phyloP scores from a whole-genome alignment of 2,888 invertebrate species.

The Geotrupes spiniger region DNA sequence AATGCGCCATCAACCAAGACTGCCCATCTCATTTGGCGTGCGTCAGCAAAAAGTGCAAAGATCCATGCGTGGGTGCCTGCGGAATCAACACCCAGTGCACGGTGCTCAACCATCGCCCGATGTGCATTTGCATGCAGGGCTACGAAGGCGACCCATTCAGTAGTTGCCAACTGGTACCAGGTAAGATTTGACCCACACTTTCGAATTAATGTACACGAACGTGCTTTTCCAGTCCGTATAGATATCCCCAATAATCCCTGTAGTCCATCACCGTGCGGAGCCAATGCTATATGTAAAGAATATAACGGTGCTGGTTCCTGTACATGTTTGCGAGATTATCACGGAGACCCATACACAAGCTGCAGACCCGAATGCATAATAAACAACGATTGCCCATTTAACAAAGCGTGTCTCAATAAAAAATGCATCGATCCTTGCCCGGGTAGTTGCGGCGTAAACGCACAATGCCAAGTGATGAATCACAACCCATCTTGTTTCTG shows the following conservation, averaged over 20 bases:
- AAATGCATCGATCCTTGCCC: slow-evolving; percentile 78
- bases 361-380: slow-evolving; percentile 80
- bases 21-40: slow-evolving; percentile 74
- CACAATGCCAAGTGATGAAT: slow-evolving; percentile 71
- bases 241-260: slow-evolving; percentile 65
- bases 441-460: slow-evolving; percentile 73
- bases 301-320: slow-evolving; percentile 74
- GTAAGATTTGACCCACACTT: slow-evolving; percentile 37
- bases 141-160: slow-evolving; percentile 78
- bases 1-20: slow-evolving; percentile 75
- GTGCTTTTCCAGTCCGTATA: slow-evolving; percentile 39
- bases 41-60: slow-evolving; percentile 67
- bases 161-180: slow-evolving; percentile 61
- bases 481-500: slow-evolving; percentile 77
- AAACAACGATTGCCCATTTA: slow-evolving; percentile 70
- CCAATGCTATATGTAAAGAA: slow-evolving; percentile 75
- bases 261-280: slow-evolving; percentile 75
- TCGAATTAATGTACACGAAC: background rate
- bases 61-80: slow-evolving; percentile 75
- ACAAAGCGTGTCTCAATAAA: slow-evolving; percentile 72
- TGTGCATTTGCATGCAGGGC: slow-evolving; percentile 71
- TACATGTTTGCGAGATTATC: slow-evolving; percentile 69
- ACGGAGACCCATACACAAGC: slow-evolving; percentile 74
- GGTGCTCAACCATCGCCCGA: slow-evolving; percentile 72
- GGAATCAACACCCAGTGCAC: slow-evolving; percentile 73